Conservation (phyloP, 1,140 invertebrate species). For the Brachionus angularis region DNA sequence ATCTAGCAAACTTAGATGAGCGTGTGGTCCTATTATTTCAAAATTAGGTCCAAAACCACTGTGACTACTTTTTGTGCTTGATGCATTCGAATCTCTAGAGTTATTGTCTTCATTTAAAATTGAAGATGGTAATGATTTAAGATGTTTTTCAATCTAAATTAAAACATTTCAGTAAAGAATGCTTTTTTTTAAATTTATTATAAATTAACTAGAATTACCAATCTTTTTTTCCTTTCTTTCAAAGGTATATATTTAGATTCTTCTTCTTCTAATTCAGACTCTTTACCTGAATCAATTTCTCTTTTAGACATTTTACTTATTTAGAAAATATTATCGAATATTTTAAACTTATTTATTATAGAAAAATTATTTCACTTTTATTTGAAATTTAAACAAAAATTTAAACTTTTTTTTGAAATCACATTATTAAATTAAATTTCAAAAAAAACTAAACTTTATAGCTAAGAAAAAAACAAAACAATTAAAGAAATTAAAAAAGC, state of each 20-base stretch:
- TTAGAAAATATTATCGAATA: too few species aligned
- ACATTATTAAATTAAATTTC: too few species aligned
- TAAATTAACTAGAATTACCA: not conserved
- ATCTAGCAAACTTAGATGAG: constrained; percentile 71
- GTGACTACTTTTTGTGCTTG: not conserved
- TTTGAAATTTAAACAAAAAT: too few species aligned
- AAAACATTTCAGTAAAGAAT: not conserved
- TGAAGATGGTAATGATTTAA: constrained; percentile 18
- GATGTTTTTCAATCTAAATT: constrained; percentile 25
- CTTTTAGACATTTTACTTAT: constrained; percentile 44
- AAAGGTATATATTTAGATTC: constrained; percentile 39
- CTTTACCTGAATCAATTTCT: constrained; percentile 20
- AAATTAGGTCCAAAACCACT: not conserved
- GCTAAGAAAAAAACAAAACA: too few species aligned
- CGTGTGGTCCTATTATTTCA: constrained; percentile 26
- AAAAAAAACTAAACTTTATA: too few species aligned
- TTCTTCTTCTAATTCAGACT: constrained; percentile 4
- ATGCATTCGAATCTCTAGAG: constrained; percentile 13
- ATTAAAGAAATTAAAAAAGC: too few species aligned
- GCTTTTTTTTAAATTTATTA: not conserved
- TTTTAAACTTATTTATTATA: too few species aligned
- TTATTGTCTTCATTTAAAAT: not conserved
- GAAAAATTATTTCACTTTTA: too few species aligned
- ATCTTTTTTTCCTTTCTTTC: constrained; percentile 36
- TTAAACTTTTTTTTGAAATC: too few species aligned